A percentile compares a stretch with the other conserved stretches of the same genome.
These are phyloP conservation scores for Synanceia verrucosa DNA, from an alignment of 2,797 vertebrate species.

Conservation along the genomic window DNA sequence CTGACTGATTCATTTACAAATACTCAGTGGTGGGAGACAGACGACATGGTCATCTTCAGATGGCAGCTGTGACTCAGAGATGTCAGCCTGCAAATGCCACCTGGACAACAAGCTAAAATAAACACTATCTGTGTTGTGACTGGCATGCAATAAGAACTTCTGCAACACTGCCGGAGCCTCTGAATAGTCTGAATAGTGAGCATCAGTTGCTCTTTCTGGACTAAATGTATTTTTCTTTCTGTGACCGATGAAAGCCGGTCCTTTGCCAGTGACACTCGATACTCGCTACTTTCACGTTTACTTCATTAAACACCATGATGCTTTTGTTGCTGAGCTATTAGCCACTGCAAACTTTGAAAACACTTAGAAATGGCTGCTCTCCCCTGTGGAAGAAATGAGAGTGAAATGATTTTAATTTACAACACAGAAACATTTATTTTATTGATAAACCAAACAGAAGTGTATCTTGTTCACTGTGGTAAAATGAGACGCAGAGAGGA, in stretches of 20 bases:
- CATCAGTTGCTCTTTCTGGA: slow-evolving; percentile 21
- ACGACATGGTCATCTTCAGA: slow-evolving; percentile 37
- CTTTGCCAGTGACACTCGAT: slow-evolving; percentile 58
- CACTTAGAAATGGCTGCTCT: slow-evolving; percentile 29
- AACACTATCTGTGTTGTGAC: slow-evolving; percentile 45
- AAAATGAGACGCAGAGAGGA: not conserved
- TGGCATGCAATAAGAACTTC: slow-evolving; percentile 27
- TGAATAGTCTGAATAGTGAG: slow-evolving; percentile 53
- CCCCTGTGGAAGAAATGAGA: slow-evolving; percentile 24
- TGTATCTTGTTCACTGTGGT: not conserved
- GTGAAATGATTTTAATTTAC: slow-evolving; percentile 36
- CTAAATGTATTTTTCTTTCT: slow-evolving; percentile 56
- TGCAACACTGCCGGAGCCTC: slow-evolving; percentile 7
- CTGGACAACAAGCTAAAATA: slow-evolving; percentile 65
- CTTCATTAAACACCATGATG: slow-evolving; percentile 53
- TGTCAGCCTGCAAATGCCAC: slow-evolving; percentile 62
- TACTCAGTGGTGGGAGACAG: slow-evolving; percentile 45
- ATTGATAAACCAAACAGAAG: not conserved
- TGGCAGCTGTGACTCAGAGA: slow-evolving; percentile 69
- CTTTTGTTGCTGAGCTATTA: slow-evolving; percentile 68
- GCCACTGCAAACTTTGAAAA: slow-evolving; percentile 36
- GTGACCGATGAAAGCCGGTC: slow-evolving; percentile 40
- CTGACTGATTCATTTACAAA: slow-evolving; percentile 37
- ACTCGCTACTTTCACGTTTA: slow-evolving; percentile 59
- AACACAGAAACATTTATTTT: slow-evolving; percentile 16